Conservation (phyloP, 2,888 invertebrate genomes). For the Drosophila anomalata region DNA sequence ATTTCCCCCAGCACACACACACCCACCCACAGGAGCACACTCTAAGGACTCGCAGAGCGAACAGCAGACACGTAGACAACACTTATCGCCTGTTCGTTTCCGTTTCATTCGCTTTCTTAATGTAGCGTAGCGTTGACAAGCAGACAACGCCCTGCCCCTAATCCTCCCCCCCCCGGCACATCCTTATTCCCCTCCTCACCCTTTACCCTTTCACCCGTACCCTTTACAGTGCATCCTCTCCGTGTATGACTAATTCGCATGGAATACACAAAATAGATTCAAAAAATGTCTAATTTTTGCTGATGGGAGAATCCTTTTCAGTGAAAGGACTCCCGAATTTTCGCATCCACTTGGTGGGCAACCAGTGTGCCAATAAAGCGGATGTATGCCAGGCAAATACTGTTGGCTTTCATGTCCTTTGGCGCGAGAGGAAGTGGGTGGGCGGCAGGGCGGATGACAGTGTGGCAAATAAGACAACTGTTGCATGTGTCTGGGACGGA, state of each 20-base stretch:
- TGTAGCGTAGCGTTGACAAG: conserved; percentile 82
- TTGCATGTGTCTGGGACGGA: conserved; percentile 58
- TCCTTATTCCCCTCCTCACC: conserved; percentile 11
- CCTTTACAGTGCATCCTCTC: background rate
- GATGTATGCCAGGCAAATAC: conserved; percentile 75
- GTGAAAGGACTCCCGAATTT: background rate
- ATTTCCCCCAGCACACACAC: conserved; percentile 17
- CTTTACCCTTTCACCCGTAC: too few species aligned
- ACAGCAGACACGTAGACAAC: conserved; percentile 70
- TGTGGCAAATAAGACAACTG: conserved; percentile 56
- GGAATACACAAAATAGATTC: background rate
- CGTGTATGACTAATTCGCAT: background rate
- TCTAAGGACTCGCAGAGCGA: conserved; percentile 36
- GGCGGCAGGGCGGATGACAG: conserved; percentile 39
- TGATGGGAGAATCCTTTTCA: background rate
- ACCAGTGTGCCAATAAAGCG: conserved; percentile 57
- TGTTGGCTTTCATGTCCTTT: conserved; percentile 77
- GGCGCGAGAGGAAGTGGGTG: conserved; percentile 61
- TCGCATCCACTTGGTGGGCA: too few species aligned
- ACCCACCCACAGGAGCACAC: background rate
- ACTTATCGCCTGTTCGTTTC: conserved; percentile 81
- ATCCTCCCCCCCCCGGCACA: background rate
- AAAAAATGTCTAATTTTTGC: background rate
- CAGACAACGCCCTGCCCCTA: conserved; percentile 58
- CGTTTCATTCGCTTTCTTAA: conserved; percentile 82